Evolutionary conservation across 2,888 invertebrate genomes (phyloP).

Genomic region (Agrotis ipsilon): DNA sequence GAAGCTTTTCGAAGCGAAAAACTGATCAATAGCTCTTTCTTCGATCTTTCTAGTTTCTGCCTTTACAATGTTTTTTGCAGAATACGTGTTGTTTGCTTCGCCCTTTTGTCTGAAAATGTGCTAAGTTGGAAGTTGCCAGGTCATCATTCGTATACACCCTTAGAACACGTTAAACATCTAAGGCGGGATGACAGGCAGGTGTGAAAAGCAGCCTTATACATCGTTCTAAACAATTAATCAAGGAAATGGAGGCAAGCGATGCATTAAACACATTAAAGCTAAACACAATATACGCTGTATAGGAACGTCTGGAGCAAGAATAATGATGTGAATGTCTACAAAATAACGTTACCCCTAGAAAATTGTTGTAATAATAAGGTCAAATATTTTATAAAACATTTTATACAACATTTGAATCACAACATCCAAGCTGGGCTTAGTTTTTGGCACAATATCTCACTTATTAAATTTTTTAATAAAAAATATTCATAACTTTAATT

Average conservation of each 20-base stretch:
- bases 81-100: constrained; percentile 9
- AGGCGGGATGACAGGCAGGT: constrained; percentile 51
- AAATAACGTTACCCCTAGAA: constrained; percentile 25
- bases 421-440: too few species aligned
- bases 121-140: constrained; percentile 16
- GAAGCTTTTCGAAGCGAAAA: constrained; percentile 7
- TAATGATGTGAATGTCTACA: constrained; percentile 18
- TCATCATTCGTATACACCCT: constrained; percentile 41
- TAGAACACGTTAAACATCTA: constrained; percentile 35
- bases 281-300: constrained; percentile 42
- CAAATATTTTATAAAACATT: too few species aligned
- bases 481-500: too few species aligned
- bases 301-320: constrained; percentile 14
- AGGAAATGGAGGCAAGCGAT: constrained; percentile 33
- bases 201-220: constrained; percentile 29
- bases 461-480: too few species aligned
- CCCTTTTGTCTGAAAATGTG: constrained; percentile 25
- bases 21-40: constrained; percentile 23
- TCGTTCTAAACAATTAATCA: constrained; percentile 55
- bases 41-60: neutral
- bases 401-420: neutral
- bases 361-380: too few species aligned
- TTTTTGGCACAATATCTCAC: too few species aligned
- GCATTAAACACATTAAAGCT: constrained; percentile 39
- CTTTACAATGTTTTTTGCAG: constrained; percentile 1